Base-by-base conservation (phyloP, 1,140 invertebrate genomes). In the Drosophila pectinifera region DNA sequence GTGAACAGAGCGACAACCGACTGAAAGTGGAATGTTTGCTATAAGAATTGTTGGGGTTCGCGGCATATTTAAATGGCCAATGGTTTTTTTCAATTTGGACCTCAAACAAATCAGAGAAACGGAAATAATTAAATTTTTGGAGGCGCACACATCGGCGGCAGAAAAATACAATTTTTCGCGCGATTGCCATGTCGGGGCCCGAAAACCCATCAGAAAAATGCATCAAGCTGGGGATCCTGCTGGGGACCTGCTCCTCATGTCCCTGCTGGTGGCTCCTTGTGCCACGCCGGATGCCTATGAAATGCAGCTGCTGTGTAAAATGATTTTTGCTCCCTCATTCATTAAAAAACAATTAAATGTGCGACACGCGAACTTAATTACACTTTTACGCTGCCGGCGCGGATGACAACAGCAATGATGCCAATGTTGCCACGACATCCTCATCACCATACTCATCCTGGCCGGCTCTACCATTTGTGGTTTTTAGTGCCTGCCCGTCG, bases 341-440 rank as follows among this genome's bases (percentile, higher is more conserved):
- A 85, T 85, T 85, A 85, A 85, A 85, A 85, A 85, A 85, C 77
- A 85, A 85, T 85, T 85, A 85, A 85, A 80, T 74, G 65, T 63
- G 78, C 68, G 81, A 85, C 81, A 85, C 68, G 81, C 81, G 77
- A 84, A 80, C 82, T 88, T 88, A 88, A 88, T 88, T 88, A 88
- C 72, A 77, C 43, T 88, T 82, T 88, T 75, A 82, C 81, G 75
- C 75, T 70, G 75, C 68, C 68, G 20, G 28, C 36, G 53, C 68
- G 68, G 57, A 64, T 53, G 55, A 57, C 65, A 56, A 49, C 64
- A 68, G 24, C 26, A 63, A 68, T 68, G 61, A 63, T 39, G 65
- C 20, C 57, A 61, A 73, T 59, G 70, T 24, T 24, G 65, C n/a
- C 28, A 59, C 41, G 41, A 26, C 22, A 11, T 62, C 18, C 54